Evolutionary conservation across 2,888 invertebrate species (phyloP).

Genomic region (Cephus rjabovi): DNA sequence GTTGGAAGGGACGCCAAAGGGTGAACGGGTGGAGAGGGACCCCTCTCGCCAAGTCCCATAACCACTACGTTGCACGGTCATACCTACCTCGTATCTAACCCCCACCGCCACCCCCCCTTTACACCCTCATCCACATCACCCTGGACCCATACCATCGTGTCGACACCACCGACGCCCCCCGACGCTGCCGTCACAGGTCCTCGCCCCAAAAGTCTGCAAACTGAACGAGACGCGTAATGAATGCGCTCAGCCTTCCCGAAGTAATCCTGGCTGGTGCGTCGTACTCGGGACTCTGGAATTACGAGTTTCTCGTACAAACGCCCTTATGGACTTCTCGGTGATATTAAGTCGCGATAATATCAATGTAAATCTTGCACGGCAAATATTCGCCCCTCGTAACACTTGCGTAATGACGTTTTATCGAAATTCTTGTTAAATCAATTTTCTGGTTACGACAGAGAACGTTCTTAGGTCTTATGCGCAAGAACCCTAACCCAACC

Average conservation of each 20-base stretch:
- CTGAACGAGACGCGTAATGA: constrained; percentile 49
- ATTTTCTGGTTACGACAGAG: background rate
- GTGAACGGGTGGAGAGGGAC: constrained; percentile 4
- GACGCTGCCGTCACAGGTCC: constrained; percentile 27
- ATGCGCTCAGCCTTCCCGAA: constrained; percentile 51
- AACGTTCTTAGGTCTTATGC: no score
- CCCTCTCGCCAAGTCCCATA: constrained; percentile 17
- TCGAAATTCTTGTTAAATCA: background rate
- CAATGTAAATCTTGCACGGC: background rate
- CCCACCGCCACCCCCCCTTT: constrained; percentile 12
- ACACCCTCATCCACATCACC: constrained; percentile 17
- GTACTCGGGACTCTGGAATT: background rate
- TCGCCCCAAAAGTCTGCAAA: constrained; percentile 44
- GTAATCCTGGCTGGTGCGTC: constrained; percentile 35
- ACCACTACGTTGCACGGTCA: constrained; percentile 8
- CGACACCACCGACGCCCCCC: constrained; percentile 27
- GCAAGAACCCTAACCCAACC: background rate
- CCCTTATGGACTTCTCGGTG: background rate
- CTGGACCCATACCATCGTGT: constrained; percentile 9
- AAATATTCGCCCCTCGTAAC: background rate
- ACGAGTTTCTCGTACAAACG: background rate
- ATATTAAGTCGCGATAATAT: background rate
- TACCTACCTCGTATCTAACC: constrained; percentile 33
- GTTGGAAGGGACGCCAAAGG: background rate
- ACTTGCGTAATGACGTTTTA: background rate